A percentile compares a stretch with the other conserved stretches of the same genome.
These are phyloP conservation scores for Nomada fucata DNA, from an alignment of 2,888 invertebrate species.

Conservation along the genomic window DNA sequence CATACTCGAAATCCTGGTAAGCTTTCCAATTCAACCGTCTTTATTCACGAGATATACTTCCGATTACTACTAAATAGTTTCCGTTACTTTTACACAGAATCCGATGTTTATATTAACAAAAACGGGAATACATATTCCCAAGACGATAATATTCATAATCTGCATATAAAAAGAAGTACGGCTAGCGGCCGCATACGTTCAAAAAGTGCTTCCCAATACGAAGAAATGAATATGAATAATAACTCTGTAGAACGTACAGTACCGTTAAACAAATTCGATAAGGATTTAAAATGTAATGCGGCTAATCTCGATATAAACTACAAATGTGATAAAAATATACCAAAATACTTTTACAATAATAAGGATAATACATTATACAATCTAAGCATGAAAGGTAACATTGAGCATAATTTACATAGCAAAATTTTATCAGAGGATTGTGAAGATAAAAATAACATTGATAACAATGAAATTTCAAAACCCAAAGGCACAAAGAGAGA, in stretches of 20 bases:
- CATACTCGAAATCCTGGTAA: slow-evolving; percentile 25
- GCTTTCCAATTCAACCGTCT: neutral
- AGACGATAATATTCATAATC: slow-evolving; percentile 27
- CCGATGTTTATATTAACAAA: neutral
- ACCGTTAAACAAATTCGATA: neutral
- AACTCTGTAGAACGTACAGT: neutral
- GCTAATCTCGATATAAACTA: neutral
- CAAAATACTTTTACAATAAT: neutral
- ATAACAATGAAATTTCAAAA: neutral
- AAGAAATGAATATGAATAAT: neutral
- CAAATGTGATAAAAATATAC: neutral
- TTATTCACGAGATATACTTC: neutral
- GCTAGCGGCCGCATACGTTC: neutral
- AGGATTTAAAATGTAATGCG: slow-evolving; percentile 12
- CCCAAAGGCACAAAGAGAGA: neutral
- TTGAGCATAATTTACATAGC: neutral
- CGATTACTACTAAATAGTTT: neutral
- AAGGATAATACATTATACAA: neutral
- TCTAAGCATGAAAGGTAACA: slow-evolving; percentile 34
- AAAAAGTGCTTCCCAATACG: slow-evolving; percentile 25
- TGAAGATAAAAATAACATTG: neutral
- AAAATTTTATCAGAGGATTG: neutral
- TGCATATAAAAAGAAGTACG: neutral
- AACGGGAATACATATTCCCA: slow-evolving; percentile 21
- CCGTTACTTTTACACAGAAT: slow-evolving; percentile 17